Conservation (phyloP, 1,140 invertebrate species). For the Drosophila melanica region DNA sequence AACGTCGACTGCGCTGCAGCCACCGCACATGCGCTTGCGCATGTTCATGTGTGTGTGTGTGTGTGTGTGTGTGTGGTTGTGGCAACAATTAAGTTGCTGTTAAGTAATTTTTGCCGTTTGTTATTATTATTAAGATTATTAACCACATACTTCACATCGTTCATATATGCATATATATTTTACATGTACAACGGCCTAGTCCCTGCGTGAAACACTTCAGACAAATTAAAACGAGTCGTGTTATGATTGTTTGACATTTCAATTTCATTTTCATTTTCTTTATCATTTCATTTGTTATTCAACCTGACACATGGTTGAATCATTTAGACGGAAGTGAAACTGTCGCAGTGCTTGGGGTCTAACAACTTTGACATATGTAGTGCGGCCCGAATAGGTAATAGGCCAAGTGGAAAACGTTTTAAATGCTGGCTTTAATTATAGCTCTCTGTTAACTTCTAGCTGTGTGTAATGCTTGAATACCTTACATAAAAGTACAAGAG, state of each 20-base stretch:
- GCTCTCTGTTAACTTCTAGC: not conserved
- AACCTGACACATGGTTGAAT: constrained; percentile 33
- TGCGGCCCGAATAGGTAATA: constrained; percentile 4
- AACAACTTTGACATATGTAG: constrained; percentile 8
- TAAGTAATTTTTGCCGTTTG: constrained; percentile 68
- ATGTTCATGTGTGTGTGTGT: constrained; percentile 25
- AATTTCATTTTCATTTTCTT: constrained; percentile 33
- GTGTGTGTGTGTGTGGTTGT: constrained; percentile 40
- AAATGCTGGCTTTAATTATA: not conserved
- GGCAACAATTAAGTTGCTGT: constrained; percentile 73
- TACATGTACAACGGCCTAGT: constrained; percentile 40
- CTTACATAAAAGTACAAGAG: not conserved
- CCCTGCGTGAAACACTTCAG: constrained; percentile 13
- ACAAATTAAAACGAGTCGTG: constrained; percentile 42
- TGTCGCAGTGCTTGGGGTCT: constrained; percentile 2
- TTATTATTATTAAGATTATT: constrained; percentile 57
- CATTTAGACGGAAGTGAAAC: constrained; percentile 35
- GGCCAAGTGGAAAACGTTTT: constrained; percentile 12
- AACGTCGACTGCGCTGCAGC: constrained; percentile 30
- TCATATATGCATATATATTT: not conserved
- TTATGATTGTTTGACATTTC: constrained; percentile 34
- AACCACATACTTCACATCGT: constrained; percentile 20
- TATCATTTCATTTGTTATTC: constrained; percentile 35
- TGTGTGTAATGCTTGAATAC: not conserved
- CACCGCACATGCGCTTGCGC: constrained; percentile 1